Evolutionary conservation across 2,797 vertebrate species (phyloP).

Genomic region (Limnodromus scolopaceus): DNA sequence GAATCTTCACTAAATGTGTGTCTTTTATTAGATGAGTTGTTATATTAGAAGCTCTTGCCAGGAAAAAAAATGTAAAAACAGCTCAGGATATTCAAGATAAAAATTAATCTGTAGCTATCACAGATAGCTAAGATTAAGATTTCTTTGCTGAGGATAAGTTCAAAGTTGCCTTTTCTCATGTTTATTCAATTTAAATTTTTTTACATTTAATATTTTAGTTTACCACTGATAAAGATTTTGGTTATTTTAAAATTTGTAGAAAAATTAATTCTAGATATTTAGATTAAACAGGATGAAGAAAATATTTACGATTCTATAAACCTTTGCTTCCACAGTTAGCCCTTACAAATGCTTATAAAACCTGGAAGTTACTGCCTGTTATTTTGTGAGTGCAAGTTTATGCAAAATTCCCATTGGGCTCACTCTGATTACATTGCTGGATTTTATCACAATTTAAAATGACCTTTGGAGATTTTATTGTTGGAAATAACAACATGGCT

Average conservation of each 20-base stretch:
- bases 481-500: not conserved
- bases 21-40: constrained; percentile 75
- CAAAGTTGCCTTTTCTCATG: not conserved
- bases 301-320: not conserved
- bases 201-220: not conserved
- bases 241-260: not conserved
- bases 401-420: not conserved
- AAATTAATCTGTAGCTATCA: constrained; percentile 51
- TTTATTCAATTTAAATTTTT: not conserved
- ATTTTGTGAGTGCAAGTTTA: not conserved
- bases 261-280: not conserved
- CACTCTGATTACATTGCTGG: not conserved
- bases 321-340: not conserved
- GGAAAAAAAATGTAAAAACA: constrained; percentile 82
- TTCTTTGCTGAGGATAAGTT: constrained; percentile 73
- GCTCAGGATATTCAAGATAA: constrained; percentile 78
- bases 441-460: not conserved
- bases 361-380: not conserved
- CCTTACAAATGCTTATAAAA: not conserved
- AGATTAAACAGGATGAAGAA: not conserved
- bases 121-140: constrained; percentile 64
- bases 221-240: not conserved
- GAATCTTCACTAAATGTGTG: not conserved
- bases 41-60: constrained; percentile 76
- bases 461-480: too few relatives aligned